These are phyloP conservation scores for Anguilla obscura DNA, from an alignment of 2,797 vertebrate species.

Conservation along the genomic window DNA sequence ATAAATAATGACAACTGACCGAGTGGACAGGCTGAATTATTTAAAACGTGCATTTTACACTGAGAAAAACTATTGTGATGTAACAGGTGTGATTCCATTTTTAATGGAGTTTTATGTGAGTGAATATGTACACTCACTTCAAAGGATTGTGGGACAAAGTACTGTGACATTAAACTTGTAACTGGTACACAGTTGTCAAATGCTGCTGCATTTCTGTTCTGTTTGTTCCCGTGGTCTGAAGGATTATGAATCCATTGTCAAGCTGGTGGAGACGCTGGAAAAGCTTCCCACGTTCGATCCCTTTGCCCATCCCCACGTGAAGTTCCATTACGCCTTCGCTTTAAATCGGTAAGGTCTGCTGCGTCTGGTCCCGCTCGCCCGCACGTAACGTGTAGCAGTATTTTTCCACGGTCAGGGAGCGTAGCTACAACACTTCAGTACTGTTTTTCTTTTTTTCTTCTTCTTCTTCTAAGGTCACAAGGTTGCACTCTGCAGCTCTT, in stretches of 20 bases:
- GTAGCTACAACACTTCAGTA: background rate
- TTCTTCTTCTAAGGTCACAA: background rate
- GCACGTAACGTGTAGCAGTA: background rate
- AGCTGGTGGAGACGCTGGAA: conserved; percentile 93
- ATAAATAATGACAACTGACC: conserved; percentile 60
- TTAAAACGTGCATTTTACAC: conserved; percentile 50
- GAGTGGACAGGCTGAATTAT: conserved; percentile 63
- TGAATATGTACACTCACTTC: background rate
- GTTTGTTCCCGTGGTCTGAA: conserved; percentile 54
- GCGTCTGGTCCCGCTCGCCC: background rate
- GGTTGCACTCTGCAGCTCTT: background rate
- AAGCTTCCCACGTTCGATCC: conserved; percentile 96
- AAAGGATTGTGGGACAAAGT: background rate
- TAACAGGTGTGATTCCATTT: conserved; percentile 46
- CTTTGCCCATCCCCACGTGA: conserved; percentile 89
- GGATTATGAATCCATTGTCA: conserved; percentile 97
- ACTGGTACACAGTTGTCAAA: background rate
- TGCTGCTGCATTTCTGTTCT: conserved; percentile 8
- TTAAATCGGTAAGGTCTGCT: conserved; percentile 84
- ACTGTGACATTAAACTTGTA: background rate
- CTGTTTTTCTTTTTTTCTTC: background rate
- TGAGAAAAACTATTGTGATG: conserved; percentile 39
- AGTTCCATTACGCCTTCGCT: conserved; percentile 96
- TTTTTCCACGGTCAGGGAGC: background rate
- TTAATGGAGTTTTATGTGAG: conserved; percentile 34